Base-by-base conservation (phyloP, 92 coral and sea anemone species). In the Actinostola sp. region DNA sequence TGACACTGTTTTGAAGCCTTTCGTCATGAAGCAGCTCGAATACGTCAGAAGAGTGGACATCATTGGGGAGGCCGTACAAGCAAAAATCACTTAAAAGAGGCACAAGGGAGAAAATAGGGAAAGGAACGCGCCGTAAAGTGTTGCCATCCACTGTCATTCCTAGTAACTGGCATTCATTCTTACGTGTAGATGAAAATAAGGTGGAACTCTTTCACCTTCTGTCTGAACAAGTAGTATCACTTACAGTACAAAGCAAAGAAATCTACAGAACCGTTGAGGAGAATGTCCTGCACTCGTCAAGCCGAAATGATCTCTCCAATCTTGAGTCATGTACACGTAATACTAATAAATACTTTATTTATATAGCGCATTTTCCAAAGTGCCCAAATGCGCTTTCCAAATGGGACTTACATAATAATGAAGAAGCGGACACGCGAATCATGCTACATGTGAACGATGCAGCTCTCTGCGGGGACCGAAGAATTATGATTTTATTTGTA, bases 261-360 rank as follows among this genome's bases (percentile, higher is more conserved):
- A 17, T 52, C 24, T 10, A 9, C 11, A 17, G 9, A 52, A 52
- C 59, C 23, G 8, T 52, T 52, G 59, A 52, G 24, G 28, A 17
- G 24, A 52, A 24, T 23, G 64, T 58, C 34, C 32, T 25, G 38
- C 38, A 30, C 64, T 25, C 34, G 64, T n/a, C 34, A 25, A 30
- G 2, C 31, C 8, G 38, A 8, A 23, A 27, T 5, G 64, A 58
- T 30, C 8, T 30, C 3, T 12, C 32, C 64, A 23, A 21, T 25
- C 64, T 58, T 3, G 64, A 58, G 64, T 30, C 64, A 58, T 58
- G 64, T n/a, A n/a, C n/a, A n/a, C n/a, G n/a, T n/a, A n/a, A n/a
- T n/a, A n/a, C n/a, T n/a, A n/a, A n/a, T n/a, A n/a, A n/a, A n/a
- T n/a, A n/a, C n/a, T n/a, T n/a, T n/a, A n/a, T n/a, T n/a, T n/a